A percentile compares a stretch with the other conserved stretches of the same genome.
phyloP scores from a whole-genome alignment of 2,888 invertebrate genomes.

The Strigamia transsilvanica region DNA sequence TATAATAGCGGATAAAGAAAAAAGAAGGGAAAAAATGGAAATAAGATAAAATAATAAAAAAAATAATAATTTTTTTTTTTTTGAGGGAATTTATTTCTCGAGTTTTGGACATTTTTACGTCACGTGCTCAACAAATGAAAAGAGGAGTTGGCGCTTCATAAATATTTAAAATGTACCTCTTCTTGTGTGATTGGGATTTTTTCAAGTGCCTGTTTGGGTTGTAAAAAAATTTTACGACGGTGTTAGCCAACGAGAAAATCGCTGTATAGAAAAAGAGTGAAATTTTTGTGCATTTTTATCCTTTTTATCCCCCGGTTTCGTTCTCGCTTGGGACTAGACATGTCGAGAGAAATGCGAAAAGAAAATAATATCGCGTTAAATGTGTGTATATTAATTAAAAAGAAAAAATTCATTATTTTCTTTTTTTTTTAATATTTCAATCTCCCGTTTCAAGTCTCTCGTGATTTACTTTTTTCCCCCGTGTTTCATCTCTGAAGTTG shows the following conservation, averaged over 20 bases:
- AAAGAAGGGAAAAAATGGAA: too few relatives aligned
- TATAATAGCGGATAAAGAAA: neutral
- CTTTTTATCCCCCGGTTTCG: neutral
- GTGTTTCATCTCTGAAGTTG: neutral
- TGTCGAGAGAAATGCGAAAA: neutral
- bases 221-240: slow-evolving; percentile 3
- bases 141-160: neutral
- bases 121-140: too few relatives aligned
- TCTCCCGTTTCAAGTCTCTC: neutral
- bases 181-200: neutral
- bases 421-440: neutral
- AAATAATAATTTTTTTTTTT: too few relatives aligned
- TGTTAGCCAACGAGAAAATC: neutral
- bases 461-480: neutral
- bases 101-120: too few relatives aligned
- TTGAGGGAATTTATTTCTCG: too few relatives aligned
- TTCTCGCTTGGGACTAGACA: neutral
- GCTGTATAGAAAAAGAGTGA: neutral
- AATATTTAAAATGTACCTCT: neutral
- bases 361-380: neutral
- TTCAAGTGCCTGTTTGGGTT: neutral
- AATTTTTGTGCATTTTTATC: too few relatives aligned
- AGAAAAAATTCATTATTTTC: neutral
- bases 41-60: too few relatives aligned
- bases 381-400: neutral